Conservation (phyloP, 2,797 vertebrate genomes). For the Syndactyla subalaris region DNA sequence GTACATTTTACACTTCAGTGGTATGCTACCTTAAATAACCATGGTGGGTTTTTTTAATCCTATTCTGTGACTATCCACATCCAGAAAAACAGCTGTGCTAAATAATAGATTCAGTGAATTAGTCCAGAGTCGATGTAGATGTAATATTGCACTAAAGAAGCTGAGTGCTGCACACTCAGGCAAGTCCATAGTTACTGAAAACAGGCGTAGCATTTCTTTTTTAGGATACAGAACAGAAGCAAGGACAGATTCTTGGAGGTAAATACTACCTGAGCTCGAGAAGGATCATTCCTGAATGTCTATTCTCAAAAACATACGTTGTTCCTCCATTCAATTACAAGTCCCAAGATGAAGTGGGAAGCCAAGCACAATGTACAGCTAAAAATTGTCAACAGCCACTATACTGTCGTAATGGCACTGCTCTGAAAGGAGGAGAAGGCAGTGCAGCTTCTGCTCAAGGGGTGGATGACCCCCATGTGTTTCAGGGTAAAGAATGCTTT, state of each 20-base stretch:
- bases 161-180: not conserved
- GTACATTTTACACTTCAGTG: not conserved
- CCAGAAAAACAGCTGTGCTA: not conserved
- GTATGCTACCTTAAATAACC: not conserved
- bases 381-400: not conserved
- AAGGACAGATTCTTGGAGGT: not conserved
- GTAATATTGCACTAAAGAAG: not conserved
- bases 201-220: not conserved
- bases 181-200: not conserved
- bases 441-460: not conserved
- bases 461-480: rapidly evolving
- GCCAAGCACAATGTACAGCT: not conserved
- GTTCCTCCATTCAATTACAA: not conserved
- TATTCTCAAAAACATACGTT: not conserved
- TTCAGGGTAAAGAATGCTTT: not conserved
- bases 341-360: not conserved
- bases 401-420: rapidly evolving
- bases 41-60: rapidly evolving
- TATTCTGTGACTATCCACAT: not conserved
- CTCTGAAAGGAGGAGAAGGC: not conserved
- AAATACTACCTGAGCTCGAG: not conserved
- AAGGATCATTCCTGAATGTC: not conserved
- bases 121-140: not conserved
- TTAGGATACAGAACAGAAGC: not conserved
- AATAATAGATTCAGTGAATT: not conserved